phyloP scores from a whole-genome alignment of 2,888 invertebrate species.

The Leucania comma region DNA sequence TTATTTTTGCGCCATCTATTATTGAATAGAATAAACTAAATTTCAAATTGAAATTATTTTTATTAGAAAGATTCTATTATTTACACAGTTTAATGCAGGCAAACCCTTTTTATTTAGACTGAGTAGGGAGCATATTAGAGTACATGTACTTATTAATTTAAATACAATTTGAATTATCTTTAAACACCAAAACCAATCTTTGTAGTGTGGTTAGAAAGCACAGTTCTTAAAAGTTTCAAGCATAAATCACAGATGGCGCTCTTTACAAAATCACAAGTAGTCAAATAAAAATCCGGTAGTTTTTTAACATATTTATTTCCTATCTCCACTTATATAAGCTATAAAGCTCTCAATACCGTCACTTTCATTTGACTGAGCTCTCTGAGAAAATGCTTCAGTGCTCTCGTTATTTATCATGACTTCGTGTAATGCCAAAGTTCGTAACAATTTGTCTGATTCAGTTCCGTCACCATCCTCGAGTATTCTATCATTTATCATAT shows the following conservation, averaged over 20 bases:
- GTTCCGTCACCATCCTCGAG: slow-evolving; percentile 76
- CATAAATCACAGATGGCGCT: slow-evolving; percentile 53
- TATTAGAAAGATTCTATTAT: not conserved
- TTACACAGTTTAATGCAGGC: too few relatives aligned
- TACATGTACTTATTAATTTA: not conserved
- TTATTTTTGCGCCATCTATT: slow-evolving; percentile 52
- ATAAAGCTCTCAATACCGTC: slow-evolving; percentile 67
- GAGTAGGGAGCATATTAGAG: not conserved
- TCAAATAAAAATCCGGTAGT: slow-evolving; percentile 14
- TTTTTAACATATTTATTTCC: slow-evolving; percentile 45
- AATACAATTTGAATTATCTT: not conserved
- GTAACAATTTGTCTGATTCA: slow-evolving; percentile 79
- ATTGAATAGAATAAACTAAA: slow-evolving; percentile 10
- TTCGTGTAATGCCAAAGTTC: slow-evolving; percentile 81
- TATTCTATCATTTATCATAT: slow-evolving; percentile 82
- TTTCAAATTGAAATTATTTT: not conserved
- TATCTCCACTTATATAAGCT: slow-evolving; percentile 58
- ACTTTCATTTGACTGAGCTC: slow-evolving; percentile 34
- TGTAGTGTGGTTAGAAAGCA: too few relatives aligned
- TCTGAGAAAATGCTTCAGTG: slow-evolving; percentile 34
- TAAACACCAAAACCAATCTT: not conserved
- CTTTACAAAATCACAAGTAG: not conserved
- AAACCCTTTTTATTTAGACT: too few relatives aligned
- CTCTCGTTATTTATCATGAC: slow-evolving; percentile 71
- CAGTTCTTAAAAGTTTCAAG: not conserved